These are phyloP conservation scores for Pagetopsis macropterus DNA, from an alignment of 2,797 vertebrate genomes.

Conservation along the genomic window DNA sequence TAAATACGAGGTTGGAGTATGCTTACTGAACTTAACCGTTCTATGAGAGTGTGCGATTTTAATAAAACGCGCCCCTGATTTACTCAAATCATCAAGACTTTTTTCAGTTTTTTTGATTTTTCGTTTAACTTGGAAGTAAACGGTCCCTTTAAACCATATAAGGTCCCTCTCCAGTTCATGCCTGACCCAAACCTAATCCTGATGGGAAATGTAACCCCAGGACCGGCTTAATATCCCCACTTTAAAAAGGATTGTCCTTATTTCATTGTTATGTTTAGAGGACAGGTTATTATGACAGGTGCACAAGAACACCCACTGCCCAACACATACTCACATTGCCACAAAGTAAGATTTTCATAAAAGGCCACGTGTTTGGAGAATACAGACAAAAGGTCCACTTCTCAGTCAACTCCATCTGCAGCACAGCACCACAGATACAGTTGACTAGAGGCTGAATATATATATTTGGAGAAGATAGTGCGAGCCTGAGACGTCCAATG, in stretches of 20 bases:
- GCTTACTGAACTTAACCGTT: too few species aligned
- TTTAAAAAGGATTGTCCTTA: background rate
- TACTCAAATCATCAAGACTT: too few species aligned
- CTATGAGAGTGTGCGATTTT: too few species aligned
- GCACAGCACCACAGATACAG: conserved; percentile 13
- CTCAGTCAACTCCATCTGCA: conserved; percentile 20
- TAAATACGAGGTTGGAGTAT: too few species aligned
- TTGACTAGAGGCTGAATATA: conserved; percentile 3
- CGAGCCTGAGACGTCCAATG: conserved; percentile 52
- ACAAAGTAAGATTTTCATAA: conserved; percentile 11
- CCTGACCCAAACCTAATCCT: background rate
- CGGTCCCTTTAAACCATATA: background rate
- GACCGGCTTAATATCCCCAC: background rate
- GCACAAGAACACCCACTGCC: background rate
- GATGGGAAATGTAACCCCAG: background rate
- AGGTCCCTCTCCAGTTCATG: background rate
- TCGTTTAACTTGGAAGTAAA: too few species aligned
- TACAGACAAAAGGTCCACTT: conserved; percentile 29
- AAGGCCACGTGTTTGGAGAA: conserved; percentile 66
- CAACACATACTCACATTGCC: background rate
- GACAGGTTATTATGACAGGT: background rate
- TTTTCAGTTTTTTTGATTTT: too few species aligned
- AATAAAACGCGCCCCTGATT: too few species aligned
- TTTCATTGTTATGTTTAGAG: background rate
- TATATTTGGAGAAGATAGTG: background rate